Percentiles rank a stretch among this genome's conserved stretches.
Evolutionary conservation across 1,140 invertebrate genomes (phyloP).

Genomic region (Temnothorax curvispinosus): DNA sequence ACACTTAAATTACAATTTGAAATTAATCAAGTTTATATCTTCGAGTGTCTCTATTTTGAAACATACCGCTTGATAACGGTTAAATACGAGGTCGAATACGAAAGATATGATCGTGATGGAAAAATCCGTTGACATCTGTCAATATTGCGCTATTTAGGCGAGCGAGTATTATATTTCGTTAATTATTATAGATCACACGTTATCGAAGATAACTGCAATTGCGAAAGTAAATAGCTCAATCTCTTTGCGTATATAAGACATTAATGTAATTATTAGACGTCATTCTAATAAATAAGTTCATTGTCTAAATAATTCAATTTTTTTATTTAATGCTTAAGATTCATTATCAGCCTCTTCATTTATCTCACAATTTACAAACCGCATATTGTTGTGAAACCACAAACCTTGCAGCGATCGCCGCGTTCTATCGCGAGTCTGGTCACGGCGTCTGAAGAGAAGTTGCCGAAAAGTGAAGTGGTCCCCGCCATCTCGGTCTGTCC

Average conservation of each 20-base stretch:
- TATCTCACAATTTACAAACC: not conserved
- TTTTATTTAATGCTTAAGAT: not conserved
- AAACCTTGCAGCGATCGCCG: slow-evolving; percentile 40
- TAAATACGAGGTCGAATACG: no score
- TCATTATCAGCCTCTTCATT: not conserved
- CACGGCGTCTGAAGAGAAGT: slow-evolving; percentile 3
- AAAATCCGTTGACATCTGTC: not conserved
- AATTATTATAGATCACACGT: not conserved
- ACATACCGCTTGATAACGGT: no score
- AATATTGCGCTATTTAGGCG: not conserved
- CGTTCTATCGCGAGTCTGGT: slow-evolving; percentile 30
- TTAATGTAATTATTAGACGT: no score
- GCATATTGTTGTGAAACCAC: not conserved
- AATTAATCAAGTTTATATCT: not conserved
- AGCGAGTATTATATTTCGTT: not conserved
- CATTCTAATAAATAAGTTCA: not conserved
- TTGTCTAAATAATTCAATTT: not conserved
- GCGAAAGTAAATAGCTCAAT: not conserved
- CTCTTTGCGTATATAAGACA: not conserved
- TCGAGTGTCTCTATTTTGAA: not conserved
- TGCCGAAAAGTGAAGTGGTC: not conserved
- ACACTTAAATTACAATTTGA: not conserved
- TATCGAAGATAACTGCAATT: not conserved
- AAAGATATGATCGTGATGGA: not conserved
- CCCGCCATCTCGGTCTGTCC: not conserved